A percentile compares a stretch with the other conserved stretches of the same genome.
phyloP scores from a whole-genome alignment of 2,797 vertebrate species.

The Thalassophryne amazonica region DNA sequence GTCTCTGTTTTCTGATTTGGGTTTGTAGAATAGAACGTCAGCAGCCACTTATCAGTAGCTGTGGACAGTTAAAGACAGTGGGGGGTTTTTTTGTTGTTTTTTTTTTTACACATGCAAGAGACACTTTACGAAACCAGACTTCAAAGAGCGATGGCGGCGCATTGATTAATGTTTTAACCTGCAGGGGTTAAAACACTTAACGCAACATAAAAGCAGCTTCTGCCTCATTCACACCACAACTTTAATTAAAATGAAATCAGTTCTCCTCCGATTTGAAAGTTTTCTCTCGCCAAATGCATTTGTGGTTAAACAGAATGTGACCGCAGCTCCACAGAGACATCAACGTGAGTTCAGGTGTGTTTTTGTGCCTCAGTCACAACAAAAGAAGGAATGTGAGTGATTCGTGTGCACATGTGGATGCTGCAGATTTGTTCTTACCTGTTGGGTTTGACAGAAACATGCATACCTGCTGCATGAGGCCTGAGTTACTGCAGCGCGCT shows the following conservation, averaged over 20 bases:
- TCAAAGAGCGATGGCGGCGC: too few relatives aligned
- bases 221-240: constrained; percentile 1
- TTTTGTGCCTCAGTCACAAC: constrained; percentile 34
- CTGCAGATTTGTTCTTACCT: constrained; percentile 55
- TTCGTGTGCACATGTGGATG: constrained; percentile 9
- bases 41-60: too few relatives aligned
- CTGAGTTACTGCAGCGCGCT: constrained; percentile 31
- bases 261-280: not conserved
- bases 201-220: too few relatives aligned
- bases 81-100: too few relatives aligned
- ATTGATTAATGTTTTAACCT: too few relatives aligned
- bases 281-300: constrained; percentile 20
- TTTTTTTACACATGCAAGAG: too few relatives aligned
- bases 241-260: constrained; percentile 4
- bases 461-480: constrained; percentile 39
- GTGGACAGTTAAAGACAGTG: too few relatives aligned
- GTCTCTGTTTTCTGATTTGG: too few relatives aligned
- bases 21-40: too few relatives aligned
- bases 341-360: constrained; percentile 14
- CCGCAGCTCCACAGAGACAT: not conserved
- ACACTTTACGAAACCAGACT: too few relatives aligned
- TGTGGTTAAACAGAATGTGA: constrained; percentile 32
- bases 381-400: constrained; percentile 58
- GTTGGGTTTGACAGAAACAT: constrained; percentile 35
- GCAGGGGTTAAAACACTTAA: too few relatives aligned